Conservation (phyloP, 2,113 vertebrate species). For the Peromyscus polionotus region DNA sequence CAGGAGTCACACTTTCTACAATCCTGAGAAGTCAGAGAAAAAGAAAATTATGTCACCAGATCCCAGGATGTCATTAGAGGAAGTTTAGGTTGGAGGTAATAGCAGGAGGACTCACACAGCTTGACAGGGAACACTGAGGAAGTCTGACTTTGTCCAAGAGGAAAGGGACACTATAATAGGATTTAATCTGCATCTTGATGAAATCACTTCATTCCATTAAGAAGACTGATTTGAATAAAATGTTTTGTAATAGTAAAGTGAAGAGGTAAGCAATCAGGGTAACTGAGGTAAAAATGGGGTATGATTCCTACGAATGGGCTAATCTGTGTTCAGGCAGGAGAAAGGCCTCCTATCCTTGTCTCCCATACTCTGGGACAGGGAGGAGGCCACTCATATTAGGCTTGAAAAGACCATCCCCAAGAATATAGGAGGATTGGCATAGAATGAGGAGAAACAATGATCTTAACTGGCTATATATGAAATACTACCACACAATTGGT, state of each 20-base stretch:
- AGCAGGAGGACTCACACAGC: neutral
- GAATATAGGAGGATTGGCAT: neutral
- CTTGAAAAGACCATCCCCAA: neutral
- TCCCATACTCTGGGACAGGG: neutral
- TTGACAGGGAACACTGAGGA: neutral
- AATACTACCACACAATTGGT: neutral
- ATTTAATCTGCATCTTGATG: slow-evolving; percentile 9
- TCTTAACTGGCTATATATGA: neutral
- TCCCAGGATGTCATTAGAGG: neutral
- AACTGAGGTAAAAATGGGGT: neutral
- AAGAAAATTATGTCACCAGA: neutral
- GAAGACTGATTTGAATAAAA: neutral
- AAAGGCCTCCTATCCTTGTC: neutral
- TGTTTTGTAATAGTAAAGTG: neutral
- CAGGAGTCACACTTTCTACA: neutral
- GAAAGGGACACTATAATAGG: neutral
- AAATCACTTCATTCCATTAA: neutral
- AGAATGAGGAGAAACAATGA: neutral
- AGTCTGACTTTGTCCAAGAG: neutral
- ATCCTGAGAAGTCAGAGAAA: neutral
- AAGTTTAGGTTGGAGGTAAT: neutral
- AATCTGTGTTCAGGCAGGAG: neutral
- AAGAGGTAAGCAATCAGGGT: neutral
- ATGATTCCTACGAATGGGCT: neutral
- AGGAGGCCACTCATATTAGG: neutral